Evolutionary conservation across 2,888 invertebrate genomes (phyloP).

Genomic region (Yponomeuta evonymella): DNA sequence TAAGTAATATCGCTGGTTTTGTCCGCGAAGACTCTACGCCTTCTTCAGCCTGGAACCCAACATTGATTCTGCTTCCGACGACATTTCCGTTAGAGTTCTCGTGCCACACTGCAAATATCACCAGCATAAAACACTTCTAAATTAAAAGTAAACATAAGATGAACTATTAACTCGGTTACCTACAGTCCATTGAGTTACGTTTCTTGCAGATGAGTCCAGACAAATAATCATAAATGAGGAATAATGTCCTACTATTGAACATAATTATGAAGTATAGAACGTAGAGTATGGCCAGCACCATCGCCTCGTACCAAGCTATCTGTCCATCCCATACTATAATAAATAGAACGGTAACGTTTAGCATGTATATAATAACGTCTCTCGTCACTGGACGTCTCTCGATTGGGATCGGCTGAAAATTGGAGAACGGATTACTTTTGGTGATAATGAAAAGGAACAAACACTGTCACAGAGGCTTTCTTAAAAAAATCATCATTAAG

Average conservation of each 20-base stretch:
- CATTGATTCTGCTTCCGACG: neutral
- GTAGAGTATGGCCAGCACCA: slow-evolving; percentile 83
- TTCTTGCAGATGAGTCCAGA: neutral
- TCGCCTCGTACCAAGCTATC: slow-evolving; percentile 88
- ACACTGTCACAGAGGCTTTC: no score
- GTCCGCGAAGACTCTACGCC: neutral
- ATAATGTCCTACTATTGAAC: slow-evolving; percentile 79
- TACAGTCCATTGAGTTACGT: neutral
- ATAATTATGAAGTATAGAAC: slow-evolving; percentile 83
- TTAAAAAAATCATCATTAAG: no score
- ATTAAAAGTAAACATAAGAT: neutral
- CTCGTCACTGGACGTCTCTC: slow-evolving; percentile 89
- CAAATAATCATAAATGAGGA: slow-evolving; percentile 29
- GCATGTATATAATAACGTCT: slow-evolving; percentile 85
- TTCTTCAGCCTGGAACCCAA: neutral
- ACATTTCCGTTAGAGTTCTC: neutral
- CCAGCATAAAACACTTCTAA: neutral
- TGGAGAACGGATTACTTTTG: no score
- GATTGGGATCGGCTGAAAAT: slow-evolving; percentile 80
- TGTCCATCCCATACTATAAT: slow-evolving; percentile 85
- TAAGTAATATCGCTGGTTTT: neutral
- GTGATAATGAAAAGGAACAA: no score
- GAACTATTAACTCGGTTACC: neutral
- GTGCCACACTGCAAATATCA: neutral
- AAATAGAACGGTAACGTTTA: slow-evolving; percentile 83